phyloP scores from a whole-genome alignment of 2,797 vertebrate species.

The Spinibarbus caldwelli region DNA sequence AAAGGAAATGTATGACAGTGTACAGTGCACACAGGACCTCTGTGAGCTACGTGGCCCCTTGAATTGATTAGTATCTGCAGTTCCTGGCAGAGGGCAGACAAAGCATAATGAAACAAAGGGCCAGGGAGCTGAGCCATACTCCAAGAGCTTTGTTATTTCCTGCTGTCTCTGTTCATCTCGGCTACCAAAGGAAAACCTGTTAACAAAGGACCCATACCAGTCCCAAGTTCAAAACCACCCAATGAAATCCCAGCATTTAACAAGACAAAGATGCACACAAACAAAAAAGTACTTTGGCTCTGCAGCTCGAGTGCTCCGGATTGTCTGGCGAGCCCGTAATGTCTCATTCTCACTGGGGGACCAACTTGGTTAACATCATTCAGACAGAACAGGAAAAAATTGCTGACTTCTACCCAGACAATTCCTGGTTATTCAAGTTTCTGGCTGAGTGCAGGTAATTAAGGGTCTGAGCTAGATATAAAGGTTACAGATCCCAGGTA shows the following conservation, averaged over 20 bases:
- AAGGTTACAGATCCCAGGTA: constrained; percentile 4
- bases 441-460: constrained; percentile 18
- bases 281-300: constrained; percentile 35
- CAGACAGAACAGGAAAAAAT: constrained; percentile 37
- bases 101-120: constrained; percentile 52
- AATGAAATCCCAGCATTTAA: constrained; percentile 40
- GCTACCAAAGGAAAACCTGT: constrained; percentile 57
- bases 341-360: constrained; percentile 34
- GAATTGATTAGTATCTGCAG: constrained; percentile 40
- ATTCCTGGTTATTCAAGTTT: constrained; percentile 20
- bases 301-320: constrained; percentile 1
- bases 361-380: constrained; percentile 16
- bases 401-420: constrained; percentile 32
- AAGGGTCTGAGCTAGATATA: background rate
- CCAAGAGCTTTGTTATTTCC: constrained; percentile 61
- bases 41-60: constrained; percentile 22
- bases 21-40: constrained; percentile 12
- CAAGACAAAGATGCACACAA: constrained; percentile 48
- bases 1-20: constrained; percentile 9
- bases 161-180: constrained; percentile 42
- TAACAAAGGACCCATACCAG: constrained; percentile 42
- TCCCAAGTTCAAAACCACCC: constrained; percentile 57
- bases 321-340: constrained; percentile 2
- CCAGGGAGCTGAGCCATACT: constrained; percentile 36
- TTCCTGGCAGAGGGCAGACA: constrained; percentile 25